Conservation (phyloP, 2,888 invertebrate species). For the Heliconius ismenius region DNA sequence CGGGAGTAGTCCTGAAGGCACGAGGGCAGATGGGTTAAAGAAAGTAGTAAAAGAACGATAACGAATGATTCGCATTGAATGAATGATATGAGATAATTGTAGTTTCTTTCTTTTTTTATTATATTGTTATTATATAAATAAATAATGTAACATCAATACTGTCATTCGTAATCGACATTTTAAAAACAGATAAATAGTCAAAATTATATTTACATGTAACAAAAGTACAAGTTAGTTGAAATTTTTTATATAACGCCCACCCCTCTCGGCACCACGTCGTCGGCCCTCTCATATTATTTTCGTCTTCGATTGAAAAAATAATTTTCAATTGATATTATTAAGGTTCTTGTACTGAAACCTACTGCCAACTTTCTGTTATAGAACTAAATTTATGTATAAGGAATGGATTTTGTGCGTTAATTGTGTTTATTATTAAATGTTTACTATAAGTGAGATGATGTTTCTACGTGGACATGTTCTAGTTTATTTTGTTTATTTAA, state of each 20-base stretch:
- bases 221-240: constrained; percentile 44
- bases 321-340: constrained; percentile 72
- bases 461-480: constrained; percentile 69
- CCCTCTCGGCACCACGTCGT: constrained; percentile 23
- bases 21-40: neutral
- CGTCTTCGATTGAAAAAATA: constrained; percentile 60
- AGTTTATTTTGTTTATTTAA: constrained; percentile 79
- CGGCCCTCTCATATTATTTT: constrained; percentile 40
- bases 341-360: constrained; percentile 70
- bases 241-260: constrained; percentile 25
- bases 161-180: constrained; percentile 22
- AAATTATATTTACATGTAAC: constrained; percentile 34
- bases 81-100: neutral
- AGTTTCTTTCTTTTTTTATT: constrained; percentile 2
- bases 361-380: constrained; percentile 78
- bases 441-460: constrained; percentile 68
- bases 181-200: constrained; percentile 26
- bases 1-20: neutral
- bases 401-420: constrained; percentile 69
- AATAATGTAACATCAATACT: constrained; percentile 9
- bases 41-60: neutral
- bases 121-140: neutral
- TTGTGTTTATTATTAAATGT: constrained; percentile 75
- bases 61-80: constrained; percentile 24
- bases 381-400: constrained; percentile 61